These are phyloP conservation scores for Holothuria glaberrima DNA, from an alignment of 35 echinoderm and acorn worm genomes.

Conservation along the genomic window DNA sequence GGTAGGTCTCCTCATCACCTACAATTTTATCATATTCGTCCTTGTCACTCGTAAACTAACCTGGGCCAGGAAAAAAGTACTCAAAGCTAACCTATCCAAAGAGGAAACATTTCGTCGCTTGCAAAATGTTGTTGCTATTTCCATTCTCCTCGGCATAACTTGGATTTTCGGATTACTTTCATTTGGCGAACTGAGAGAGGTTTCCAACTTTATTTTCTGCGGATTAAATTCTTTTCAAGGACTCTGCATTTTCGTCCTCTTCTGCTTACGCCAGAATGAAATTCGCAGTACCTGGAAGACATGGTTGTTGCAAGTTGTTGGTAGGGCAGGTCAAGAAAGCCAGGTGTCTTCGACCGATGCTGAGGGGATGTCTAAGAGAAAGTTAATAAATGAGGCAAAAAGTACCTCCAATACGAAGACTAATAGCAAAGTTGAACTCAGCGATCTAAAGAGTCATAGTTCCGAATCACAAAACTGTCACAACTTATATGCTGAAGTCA, in stretches of 20 bases:
- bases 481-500: too few relatives aligned
- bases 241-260: conserved; percentile 7
- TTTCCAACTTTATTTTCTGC: conserved; percentile 8
- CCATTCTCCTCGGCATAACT: conserved; percentile 22
- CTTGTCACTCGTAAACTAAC: conserved; percentile 58
- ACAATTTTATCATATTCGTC: conserved; percentile 62
- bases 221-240: conserved; percentile 19
- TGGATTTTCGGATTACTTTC: conserved; percentile 20
- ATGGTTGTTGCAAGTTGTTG: not conserved
- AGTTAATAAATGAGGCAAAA: not conserved
- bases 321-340: not conserved
- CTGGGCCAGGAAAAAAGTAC: conserved; percentile 51
- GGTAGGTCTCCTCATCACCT: too few relatives aligned
- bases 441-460: conserved; percentile 9
- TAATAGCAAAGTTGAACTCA: not conserved
- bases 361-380: not conserved
- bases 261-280: not conserved
- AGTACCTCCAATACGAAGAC: not conserved
- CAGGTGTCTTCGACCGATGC: not conserved
- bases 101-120: not conserved
- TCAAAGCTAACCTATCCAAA: not conserved
- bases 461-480: too few relatives aligned
- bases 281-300: not conserved
- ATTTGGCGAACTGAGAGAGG: not conserved
- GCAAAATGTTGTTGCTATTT: not conserved